phyloP scores from a whole-genome alignment of 2,113 vertebrate species.

The Etia nguti region DNA sequence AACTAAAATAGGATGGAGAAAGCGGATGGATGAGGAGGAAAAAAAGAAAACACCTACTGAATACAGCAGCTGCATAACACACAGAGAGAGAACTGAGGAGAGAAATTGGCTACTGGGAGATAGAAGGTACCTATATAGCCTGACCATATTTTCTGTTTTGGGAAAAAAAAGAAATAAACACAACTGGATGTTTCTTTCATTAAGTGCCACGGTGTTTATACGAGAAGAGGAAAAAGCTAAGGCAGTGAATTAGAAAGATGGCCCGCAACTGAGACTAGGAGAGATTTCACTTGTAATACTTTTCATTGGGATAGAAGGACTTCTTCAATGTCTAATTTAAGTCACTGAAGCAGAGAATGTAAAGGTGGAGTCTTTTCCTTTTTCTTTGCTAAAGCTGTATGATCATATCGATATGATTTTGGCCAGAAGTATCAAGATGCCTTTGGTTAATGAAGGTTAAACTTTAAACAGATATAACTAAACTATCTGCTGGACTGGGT shows the following conservation, averaged over 20 bases:
- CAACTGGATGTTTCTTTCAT: neutral
- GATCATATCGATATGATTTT: neutral
- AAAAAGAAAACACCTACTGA: neutral
- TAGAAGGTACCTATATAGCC: neutral
- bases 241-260: neutral
- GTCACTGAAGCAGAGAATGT: neutral
- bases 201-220: neutral
- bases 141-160: neutral
- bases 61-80: constrained; percentile 44
- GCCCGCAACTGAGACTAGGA: neutral
- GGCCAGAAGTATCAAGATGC: neutral
- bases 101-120: constrained; percentile 14
- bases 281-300: constrained; percentile 7
- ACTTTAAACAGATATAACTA: neutral
- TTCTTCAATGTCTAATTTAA: neutral
- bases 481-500: neutral
- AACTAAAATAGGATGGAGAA: constrained; percentile 1
- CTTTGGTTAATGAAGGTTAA: neutral
- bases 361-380: neutral
- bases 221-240: neutral
- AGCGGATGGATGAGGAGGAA: neutral
- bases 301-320: neutral
- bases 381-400: neutral
- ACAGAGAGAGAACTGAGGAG: constrained; percentile 21
- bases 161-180: neutral